Base-by-base conservation (phyloP, 2,113 vertebrate genomes). In the Mobula birostris region DNA sequence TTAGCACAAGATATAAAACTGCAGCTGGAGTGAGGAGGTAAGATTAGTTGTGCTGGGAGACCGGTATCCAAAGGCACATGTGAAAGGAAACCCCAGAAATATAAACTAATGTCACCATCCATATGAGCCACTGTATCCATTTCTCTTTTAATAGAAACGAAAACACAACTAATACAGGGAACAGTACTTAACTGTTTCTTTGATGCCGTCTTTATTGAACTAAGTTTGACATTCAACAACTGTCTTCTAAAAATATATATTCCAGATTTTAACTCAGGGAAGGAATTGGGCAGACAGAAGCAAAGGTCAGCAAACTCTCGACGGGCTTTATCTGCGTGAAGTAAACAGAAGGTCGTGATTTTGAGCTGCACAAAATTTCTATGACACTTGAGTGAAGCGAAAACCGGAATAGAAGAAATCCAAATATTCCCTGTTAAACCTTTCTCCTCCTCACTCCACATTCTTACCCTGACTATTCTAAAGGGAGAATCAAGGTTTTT, bases 11-110 rank as follows among this genome's bases (percentile, higher is more conserved):
- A 7, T 76, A 15, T 93, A 76, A 76, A 72, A 74, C 74, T 93
- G 70, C 91, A 74, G 32, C 70, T 74, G 70, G 91, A 9, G 8
- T 74, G 91, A 40, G 36, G 40, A 29, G 40, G 21, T 32, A 93
- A 29, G 32, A 74, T 93, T 93, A 29, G 70, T 48, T 93, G 68
- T 40, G 70, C 17, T 24, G 68, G 66, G 36, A 48, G 36, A 32
- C n/a, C 36, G 56, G 70, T 40, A 74, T 27, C 72, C 74, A 74
- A 48, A 74, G 74, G 40, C 21, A 56, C 15, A 4, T 17, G n/a
- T 70, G 66, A 72, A 70, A 92, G 88, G 88, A 92, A 92, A 92
- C 68, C 88, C 88, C 87, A 92, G 88, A 72, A 92, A 29, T 72
- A n/a, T 29, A 29, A 76, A 40, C 40, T 56, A 74, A 74, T 11